These are phyloP conservation scores for Scortum barcoo DNA, from an alignment of 2,113 vertebrate genomes.

Conservation along the genomic window DNA sequence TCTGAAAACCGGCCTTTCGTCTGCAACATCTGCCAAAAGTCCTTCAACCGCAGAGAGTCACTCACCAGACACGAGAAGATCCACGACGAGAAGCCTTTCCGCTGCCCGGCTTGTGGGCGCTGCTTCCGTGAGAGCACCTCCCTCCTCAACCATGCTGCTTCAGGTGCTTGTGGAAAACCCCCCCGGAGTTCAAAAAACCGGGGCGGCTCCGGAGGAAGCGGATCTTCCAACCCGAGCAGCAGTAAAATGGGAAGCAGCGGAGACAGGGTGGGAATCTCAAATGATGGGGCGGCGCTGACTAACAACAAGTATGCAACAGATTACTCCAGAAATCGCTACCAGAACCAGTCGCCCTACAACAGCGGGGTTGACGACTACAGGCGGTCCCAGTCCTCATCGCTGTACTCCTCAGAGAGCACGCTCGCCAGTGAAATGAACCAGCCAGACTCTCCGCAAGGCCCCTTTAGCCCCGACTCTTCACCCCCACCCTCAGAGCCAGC, in stretches of 20 bases:
- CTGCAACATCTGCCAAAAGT: slow-evolving; percentile 90
- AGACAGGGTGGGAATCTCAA: slow-evolving; percentile 53
- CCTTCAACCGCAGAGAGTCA: slow-evolving; percentile 93
- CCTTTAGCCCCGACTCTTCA: slow-evolving; percentile 86
- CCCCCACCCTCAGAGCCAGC: slow-evolving; percentile 85
- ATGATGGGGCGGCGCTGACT: slow-evolving; percentile 46
- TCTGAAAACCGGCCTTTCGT: slow-evolving; percentile 91
- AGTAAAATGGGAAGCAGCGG: slow-evolving; percentile 71
- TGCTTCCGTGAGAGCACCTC: slow-evolving; percentile 92
- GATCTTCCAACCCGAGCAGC: slow-evolving; percentile 51
- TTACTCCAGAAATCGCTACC: slow-evolving; percentile 84
- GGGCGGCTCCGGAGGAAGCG: not conserved
- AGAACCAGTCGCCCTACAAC: slow-evolving; percentile 73
- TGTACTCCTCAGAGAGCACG: slow-evolving; percentile 77
- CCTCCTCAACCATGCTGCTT: slow-evolving; percentile 91
- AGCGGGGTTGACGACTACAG: slow-evolving; percentile 80
- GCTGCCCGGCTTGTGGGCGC: slow-evolving; percentile 91
- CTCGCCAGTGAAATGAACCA: slow-evolving; percentile 74
- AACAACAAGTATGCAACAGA: slow-evolving; percentile 80
- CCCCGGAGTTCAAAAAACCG: slow-evolving; percentile 72
- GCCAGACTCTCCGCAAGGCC: slow-evolving; percentile 84
- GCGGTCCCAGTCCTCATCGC: slow-evolving; percentile 70
- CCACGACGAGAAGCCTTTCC: slow-evolving; percentile 90
- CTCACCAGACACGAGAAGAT: slow-evolving; percentile 94
- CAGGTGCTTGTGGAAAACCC: slow-evolving; percentile 87